Conservation (phyloP, 2,888 invertebrate genomes). For the Himalopsyche anomala region DNA sequence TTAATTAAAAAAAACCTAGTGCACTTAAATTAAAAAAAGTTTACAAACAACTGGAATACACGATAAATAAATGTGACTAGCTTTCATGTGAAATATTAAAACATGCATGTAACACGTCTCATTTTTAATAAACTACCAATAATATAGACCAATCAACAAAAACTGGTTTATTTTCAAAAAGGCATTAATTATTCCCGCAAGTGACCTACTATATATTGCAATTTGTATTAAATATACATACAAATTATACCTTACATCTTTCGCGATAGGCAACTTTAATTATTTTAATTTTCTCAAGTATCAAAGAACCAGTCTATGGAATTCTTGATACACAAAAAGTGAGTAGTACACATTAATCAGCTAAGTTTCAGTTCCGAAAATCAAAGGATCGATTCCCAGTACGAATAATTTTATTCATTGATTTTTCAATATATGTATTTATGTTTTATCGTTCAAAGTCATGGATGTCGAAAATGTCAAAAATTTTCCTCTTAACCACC, state of each 20-base stretch:
- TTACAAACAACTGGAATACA: neutral
- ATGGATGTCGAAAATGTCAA: too few relatives aligned
- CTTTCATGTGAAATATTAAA: conserved; percentile 14
- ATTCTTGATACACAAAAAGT: too few relatives aligned
- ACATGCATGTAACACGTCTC: conserved; percentile 15
- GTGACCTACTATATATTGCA: neutral
- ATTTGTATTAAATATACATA: neutral
- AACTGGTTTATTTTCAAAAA: conserved; percentile 14
- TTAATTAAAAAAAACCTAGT: too few relatives aligned
- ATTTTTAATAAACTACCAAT: conserved; percentile 6
- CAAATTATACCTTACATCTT: neutral
- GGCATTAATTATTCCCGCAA: neutral
- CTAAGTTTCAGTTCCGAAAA: too few relatives aligned
- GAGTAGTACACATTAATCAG: too few relatives aligned
- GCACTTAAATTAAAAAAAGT: neutral
- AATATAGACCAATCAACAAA: neutral
- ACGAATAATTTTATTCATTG: too few relatives aligned
- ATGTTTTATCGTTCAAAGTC: too few relatives aligned
- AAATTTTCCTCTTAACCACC: too few relatives aligned
- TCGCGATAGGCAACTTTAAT: neutral
- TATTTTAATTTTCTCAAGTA: too few relatives aligned
- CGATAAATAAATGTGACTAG: neutral
- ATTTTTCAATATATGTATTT: too few relatives aligned
- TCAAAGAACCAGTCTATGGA: too few relatives aligned
- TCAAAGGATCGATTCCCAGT: too few relatives aligned